These are phyloP conservation scores for Onthophagus sagittarius DNA, from an alignment of 2,888 invertebrate species.

Conservation along the genomic window DNA sequence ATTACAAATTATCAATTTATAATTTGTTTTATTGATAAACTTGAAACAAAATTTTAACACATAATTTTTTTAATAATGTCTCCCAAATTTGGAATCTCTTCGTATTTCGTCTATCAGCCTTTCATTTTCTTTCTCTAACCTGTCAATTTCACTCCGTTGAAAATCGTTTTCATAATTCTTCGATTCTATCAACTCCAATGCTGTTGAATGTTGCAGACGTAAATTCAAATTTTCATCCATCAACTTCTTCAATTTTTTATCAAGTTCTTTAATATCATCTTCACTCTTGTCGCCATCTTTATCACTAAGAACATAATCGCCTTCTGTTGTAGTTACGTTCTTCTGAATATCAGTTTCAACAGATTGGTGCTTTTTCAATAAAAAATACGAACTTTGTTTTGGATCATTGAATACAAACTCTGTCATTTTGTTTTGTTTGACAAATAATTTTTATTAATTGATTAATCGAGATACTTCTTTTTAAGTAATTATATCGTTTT, in stretches of 20 bases:
- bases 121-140: neutral
- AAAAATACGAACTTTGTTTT: neutral
- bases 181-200: neutral
- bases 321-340: neutral
- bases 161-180: neutral
- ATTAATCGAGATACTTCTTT: too few relatives aligned
- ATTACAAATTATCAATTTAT: too few relatives aligned
- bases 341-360: neutral
- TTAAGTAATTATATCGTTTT: too few relatives aligned
- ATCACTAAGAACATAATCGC: neutral
- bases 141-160: constrained; percentile 2
- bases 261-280: neutral
- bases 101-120: neutral
- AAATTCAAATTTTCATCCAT: neutral
- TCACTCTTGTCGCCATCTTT: neutral
- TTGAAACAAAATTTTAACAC: neutral
- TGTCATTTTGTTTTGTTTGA: neutral
- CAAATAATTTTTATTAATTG: neutral
- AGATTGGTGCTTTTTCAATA: neutral
- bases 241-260: neutral
- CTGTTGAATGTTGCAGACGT: neutral
- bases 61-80: neutral
- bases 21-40: too few relatives aligned
- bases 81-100: neutral
- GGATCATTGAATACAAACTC: neutral